A percentile compares a stretch with the other conserved stretches of the same genome.
phyloP scores from a whole-genome alignment of 2,113 vertebrate species.

The Oncorhynchus clarkii region DNA sequence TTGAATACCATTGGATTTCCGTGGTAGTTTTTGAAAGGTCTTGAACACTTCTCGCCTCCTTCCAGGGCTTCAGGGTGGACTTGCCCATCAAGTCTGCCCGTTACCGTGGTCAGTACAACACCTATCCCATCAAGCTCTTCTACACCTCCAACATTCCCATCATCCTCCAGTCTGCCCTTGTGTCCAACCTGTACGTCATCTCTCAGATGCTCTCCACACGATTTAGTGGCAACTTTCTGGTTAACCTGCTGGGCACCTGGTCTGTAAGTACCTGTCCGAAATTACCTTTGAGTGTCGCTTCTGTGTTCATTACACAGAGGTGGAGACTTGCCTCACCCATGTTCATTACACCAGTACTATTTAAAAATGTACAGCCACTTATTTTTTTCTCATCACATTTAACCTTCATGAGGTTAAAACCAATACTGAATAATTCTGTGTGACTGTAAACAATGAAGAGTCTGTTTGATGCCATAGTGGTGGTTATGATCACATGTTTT shows the following conservation, averaged over 20 bases:
- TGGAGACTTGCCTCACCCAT: too few relatives aligned
- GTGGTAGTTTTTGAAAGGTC: background rate
- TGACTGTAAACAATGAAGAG: background rate
- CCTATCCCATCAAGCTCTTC: constrained; percentile 98
- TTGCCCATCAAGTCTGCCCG: constrained; percentile 98
- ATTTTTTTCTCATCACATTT: too few relatives aligned
- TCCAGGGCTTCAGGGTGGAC: constrained; percentile 96
- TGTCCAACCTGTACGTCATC: constrained; percentile 97
- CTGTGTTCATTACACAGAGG: too few relatives aligned
- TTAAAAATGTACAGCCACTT: too few relatives aligned
- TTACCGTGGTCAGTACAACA: constrained; percentile 98
- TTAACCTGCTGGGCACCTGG: constrained; percentile 97
- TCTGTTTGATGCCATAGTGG: background rate
- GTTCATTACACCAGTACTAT: too few relatives aligned
- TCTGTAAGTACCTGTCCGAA: constrained; percentile 84
- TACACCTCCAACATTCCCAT: constrained; percentile 99
- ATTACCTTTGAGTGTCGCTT: background rate
- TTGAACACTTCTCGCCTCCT: too few relatives aligned
- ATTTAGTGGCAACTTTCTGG: constrained; percentile 95
- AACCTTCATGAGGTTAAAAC: too few relatives aligned
- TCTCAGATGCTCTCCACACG: constrained; percentile 98
- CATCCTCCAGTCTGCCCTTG: constrained; percentile 96
- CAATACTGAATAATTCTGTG: too few relatives aligned
- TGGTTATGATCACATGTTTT: background rate
- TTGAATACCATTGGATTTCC: too few relatives aligned